Conservation (phyloP, 2,888 invertebrate species). For the Pinctada fucata region DNA sequence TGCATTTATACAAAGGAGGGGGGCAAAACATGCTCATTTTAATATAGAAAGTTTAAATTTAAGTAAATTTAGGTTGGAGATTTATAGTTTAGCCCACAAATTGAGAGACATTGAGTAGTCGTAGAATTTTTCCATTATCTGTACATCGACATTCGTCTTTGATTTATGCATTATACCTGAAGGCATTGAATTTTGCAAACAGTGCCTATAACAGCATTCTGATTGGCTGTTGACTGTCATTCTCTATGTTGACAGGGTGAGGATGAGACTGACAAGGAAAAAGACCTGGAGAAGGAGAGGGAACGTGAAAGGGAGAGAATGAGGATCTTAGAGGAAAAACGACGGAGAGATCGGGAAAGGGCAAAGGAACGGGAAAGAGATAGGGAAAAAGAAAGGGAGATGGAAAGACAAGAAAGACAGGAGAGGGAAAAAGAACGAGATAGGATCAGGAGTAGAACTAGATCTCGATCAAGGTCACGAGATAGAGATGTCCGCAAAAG, state of each 20-base stretch:
- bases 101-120: no score
- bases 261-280: constrained; percentile 83
- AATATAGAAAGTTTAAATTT: no score
- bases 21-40: no score
- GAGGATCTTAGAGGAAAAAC: constrained; percentile 52
- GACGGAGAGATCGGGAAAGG: constrained; percentile 69
- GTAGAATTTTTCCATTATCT: no score
- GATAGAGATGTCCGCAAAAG: constrained; percentile 71
- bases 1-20: no score
- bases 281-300: constrained; percentile 67
- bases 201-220: no score
- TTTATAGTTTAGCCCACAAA: no score
- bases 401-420: constrained; percentile 53
- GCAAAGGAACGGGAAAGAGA: constrained; percentile 69
- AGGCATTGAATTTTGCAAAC: no score
- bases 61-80: no score
- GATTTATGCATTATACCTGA: no score
- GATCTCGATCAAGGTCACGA: constrained; percentile 61
- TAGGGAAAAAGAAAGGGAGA: constrained; percentile 56
- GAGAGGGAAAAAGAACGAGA: constrained; percentile 75
- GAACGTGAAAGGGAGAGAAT: constrained; percentile 76
- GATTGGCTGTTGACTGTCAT: no score
- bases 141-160: no score
- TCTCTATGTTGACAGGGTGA: constrained; percentile 80
- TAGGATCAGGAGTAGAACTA: constrained; percentile 51